Evolutionary conservation across 2,888 invertebrate genomes (phyloP).

Genomic region (Heterodera filipjevi): DNA sequence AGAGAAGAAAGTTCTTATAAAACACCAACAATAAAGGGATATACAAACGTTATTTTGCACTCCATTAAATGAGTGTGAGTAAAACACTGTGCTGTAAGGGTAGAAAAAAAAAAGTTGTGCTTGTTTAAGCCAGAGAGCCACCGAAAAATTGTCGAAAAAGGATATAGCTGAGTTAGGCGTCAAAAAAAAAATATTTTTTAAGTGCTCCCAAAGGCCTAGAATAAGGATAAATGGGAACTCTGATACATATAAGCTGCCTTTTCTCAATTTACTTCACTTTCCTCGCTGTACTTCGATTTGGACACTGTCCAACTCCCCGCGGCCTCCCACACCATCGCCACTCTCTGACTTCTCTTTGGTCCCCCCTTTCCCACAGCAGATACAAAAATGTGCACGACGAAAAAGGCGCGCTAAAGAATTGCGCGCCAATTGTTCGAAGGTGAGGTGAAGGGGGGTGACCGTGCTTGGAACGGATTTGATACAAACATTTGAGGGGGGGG

Average conservation of each 20-base stretch:
- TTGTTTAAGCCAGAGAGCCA: not conserved
- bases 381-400: not conserved
- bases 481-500: not conserved
- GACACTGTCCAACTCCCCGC: not conserved
- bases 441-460: not conserved
- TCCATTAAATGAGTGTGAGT: no score
- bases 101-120: not conserved
- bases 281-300: not conserved
- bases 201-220: no score
- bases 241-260: not conserved
- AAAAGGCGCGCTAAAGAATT: not conserved
- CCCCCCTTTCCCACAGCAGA: not conserved
- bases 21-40: no score
- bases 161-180: not conserved
- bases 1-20: not conserved
- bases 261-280: not conserved
- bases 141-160: not conserved
- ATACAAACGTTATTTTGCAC: no score
- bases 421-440: constrained; percentile 9
- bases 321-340: not conserved
- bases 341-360: not conserved
- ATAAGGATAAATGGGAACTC: no score
- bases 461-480: constrained; percentile 9
- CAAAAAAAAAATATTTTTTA: no score
- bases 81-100: no score